Evolutionary conservation across 2,888 invertebrate genomes (phyloP).

Genomic region (Herminia tarsipennalis): DNA sequence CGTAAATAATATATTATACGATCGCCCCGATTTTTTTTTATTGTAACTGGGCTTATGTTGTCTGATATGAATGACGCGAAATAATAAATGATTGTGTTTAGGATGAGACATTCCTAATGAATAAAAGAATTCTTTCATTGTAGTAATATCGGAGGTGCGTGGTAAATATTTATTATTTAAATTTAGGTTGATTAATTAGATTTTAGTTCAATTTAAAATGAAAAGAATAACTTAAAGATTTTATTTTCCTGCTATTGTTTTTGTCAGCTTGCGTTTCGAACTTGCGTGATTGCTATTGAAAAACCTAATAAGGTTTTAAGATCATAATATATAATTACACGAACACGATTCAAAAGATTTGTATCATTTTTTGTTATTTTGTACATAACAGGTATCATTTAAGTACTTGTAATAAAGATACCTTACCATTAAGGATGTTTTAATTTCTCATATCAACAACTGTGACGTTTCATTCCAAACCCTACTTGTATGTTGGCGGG

Average conservation of each 20-base stretch:
- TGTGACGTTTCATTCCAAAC: no score
- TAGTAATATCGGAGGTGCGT: slow-evolving; percentile 61
- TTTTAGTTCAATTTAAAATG: slow-evolving; percentile 45
- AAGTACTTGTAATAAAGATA: slow-evolving; percentile 78
- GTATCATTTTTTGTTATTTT: slow-evolving; percentile 67
- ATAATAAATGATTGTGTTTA: slow-evolving; percentile 41
- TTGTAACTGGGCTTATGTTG: slow-evolving; percentile 19
- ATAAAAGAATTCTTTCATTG: slow-evolving; percentile 45
- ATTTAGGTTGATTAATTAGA: slow-evolving; percentile 54
- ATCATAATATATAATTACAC: slow-evolving; percentile 26
- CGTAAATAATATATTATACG: slow-evolving; percentile 25
- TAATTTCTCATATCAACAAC: slow-evolving; percentile 30
- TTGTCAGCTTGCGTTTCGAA: slow-evolving; percentile 27
- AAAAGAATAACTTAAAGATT: slow-evolving; percentile 37
- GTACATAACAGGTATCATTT: slow-evolving; percentile 69
- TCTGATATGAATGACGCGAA: slow-evolving; percentile 27
- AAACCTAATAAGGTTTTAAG: slow-evolving; percentile 19
- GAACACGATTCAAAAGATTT: slow-evolving; percentile 49
- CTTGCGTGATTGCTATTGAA: slow-evolving; percentile 29
- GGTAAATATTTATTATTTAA: slow-evolving; percentile 72
- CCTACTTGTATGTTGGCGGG: no score
- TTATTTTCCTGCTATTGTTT: slow-evolving; percentile 30
- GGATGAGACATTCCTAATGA: slow-evolving; percentile 59
- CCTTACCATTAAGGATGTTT: slow-evolving; percentile 67
- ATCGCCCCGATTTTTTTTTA: slow-evolving; percentile 21